Base-by-base conservation (phyloP, 2,113 vertebrate genomes). In the Erpornis zantholeuca region DNA sequence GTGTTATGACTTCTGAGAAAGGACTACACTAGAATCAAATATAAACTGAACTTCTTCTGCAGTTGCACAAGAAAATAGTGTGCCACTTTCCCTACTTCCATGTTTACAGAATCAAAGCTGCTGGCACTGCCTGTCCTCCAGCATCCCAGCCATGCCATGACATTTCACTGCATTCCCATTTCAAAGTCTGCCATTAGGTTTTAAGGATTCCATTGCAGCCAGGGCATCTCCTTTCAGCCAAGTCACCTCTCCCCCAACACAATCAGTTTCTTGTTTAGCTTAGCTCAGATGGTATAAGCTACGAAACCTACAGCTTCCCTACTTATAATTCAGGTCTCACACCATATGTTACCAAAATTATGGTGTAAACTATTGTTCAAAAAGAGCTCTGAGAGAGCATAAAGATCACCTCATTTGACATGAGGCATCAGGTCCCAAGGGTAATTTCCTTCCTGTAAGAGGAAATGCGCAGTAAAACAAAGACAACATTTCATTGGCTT, bases 81-180 rank as follows among this genome's bases (percentile, higher is more conserved):
- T 22, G 35, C 36, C 9, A 24, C 35, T 13, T 82, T 59, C 29
- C 56, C 61, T 33, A 11, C 23, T 44, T 42, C 22, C 0, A 0
- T 23, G 9, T 54, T 75, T 13, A 47, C 17, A 82, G 36, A 72
- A 40, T 5, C 36, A 53, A 79, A 92, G 54, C 45, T 3, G 5
- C n/a, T 79, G 65, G 54, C 2, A 0, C 45, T 54, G 69, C 25
- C 53, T 61, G 23, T 52, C 5, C 36, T 64, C 33, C 81, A 87
- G 81, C 45, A 50, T 11, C 42, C 53, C 45, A 76, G 31, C 44
- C 14, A 31, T 4, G 8, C 47, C 49, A 35, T 7, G 10, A 0
- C 22, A 45, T 36, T 76, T 54, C 56, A 69, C 25, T 45, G 42
- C 28, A 33, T 28, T 65, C 47, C 52, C 1, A 0, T 66, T 60